A percentile compares a stretch with the other conserved stretches of the same genome.
These are phyloP conservation scores for Temnothorax rugatulus DNA, from an alignment of 2,888 invertebrate genomes.

Conservation along the genomic window DNA sequence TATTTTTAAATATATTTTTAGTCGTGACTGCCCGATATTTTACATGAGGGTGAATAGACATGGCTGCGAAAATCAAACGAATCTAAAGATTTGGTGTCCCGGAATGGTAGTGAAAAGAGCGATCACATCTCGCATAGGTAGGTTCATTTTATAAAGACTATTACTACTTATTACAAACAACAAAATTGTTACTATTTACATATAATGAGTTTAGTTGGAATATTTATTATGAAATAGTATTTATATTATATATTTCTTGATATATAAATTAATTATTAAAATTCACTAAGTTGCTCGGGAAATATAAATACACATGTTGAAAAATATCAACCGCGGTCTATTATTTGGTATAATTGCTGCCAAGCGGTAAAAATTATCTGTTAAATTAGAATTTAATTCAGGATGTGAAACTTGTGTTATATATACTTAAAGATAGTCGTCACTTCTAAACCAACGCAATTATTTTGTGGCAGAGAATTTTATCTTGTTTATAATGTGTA, in stretches of 20 bases:
- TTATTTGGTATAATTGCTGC: slow-evolving; percentile 63
- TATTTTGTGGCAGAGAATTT: slow-evolving; percentile 45
- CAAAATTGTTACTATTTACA: slow-evolving; percentile 28
- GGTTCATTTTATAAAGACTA: slow-evolving; percentile 17
- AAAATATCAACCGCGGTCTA: slow-evolving; percentile 46
- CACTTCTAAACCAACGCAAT: slow-evolving; percentile 44
- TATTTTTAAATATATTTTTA: slow-evolving; percentile 86
- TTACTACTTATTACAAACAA: not conserved
- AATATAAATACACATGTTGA: slow-evolving; percentile 29
- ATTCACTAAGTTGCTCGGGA: slow-evolving; percentile 57
- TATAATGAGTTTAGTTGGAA: slow-evolving; percentile 49
- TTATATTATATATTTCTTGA: slow-evolving; percentile 29
- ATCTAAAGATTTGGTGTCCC: slow-evolving; percentile 94
- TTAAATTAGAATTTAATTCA: too few relatives aligned
- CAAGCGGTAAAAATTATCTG: slow-evolving; percentile 59
- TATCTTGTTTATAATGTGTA: slow-evolving; percentile 49
- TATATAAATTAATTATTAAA: slow-evolving; percentile 74
- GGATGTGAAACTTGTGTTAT: slow-evolving; percentile 27
- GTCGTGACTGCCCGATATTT: slow-evolving; percentile 99
- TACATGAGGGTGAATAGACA: slow-evolving; percentile 99
- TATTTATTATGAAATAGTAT: slow-evolving; percentile 69
- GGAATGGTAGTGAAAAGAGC: slow-evolving; percentile 88
- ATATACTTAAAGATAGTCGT: slow-evolving; percentile 15
- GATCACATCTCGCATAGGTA: slow-evolving; percentile 41
- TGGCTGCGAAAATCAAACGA: slow-evolving; percentile 94